phyloP scores from a whole-genome alignment of 2,113 vertebrate species.

The Halcyon senegalensis region DNA sequence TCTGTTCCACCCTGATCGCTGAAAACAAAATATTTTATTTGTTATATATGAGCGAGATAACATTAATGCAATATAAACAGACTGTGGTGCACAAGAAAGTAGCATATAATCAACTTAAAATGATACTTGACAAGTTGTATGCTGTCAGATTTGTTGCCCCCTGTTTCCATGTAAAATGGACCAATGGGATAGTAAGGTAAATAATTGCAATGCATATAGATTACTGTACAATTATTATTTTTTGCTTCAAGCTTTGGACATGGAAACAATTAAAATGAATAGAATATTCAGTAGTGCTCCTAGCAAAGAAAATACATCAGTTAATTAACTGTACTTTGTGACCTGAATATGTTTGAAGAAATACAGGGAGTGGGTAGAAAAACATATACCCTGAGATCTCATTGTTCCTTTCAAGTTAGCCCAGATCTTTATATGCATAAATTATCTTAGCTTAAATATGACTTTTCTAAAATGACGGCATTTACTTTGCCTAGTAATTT shows the following conservation, averaged over 20 bases:
- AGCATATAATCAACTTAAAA: not conserved
- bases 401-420: not conserved
- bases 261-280: constrained; percentile 2
- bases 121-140: not conserved
- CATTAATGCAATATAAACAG: not conserved
- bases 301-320: constrained; percentile 18
- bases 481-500: not conserved
- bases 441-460: not conserved
- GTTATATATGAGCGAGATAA: not conserved
- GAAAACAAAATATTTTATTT: not conserved
- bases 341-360: constrained; percentile 29
- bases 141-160: not conserved
- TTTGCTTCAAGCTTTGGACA: not conserved
- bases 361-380: not conserved
- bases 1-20: not conserved
- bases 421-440: not conserved
- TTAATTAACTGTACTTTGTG: constrained; percentile 51
- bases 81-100: not conserved
- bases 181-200: not conserved
- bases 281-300: constrained; percentile 30
- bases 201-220: not conserved
- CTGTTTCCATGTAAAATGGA: not conserved
- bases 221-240: not conserved
- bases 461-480: not conserved
- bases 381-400: not conserved